Conservation (phyloP, 35 echinoderm and acorn worm genomes). For the Patiria miniata region DNA sequence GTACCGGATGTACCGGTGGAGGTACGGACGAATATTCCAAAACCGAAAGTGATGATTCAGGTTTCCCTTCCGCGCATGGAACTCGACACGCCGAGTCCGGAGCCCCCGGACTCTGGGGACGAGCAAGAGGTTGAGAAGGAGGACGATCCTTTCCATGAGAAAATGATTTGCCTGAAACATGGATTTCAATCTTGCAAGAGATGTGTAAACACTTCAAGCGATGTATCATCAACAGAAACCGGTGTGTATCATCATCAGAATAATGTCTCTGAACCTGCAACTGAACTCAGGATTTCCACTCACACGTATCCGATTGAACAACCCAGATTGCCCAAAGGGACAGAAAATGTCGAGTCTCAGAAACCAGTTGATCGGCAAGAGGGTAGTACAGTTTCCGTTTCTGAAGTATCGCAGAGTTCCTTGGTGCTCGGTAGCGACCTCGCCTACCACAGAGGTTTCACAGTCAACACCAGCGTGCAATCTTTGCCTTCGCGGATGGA, state of each 20-base stretch:
- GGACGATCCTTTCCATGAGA: neutral
- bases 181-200: no score
- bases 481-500: slow-evolving; percentile 5
- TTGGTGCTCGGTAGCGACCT: neutral
- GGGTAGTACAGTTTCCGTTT: no score
- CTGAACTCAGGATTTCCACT: neutral
- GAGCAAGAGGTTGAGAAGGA: neutral
- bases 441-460: neutral
- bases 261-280: neutral
- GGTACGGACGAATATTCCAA: no score
- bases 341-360: neutral
- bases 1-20: neutral
- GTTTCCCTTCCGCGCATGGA: slow-evolving; percentile 38
- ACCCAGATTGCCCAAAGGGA: neutral
- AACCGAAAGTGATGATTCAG: slow-evolving; percentile 10
- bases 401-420: neutral
- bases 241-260: no score
- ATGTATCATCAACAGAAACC: no score
- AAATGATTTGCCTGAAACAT: no score
- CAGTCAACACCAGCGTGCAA: neutral
- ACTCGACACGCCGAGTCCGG: slow-evolving; percentile 7
- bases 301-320: neutral
- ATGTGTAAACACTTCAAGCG: no score
- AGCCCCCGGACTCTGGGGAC: neutral
- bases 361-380: neutral